These are phyloP conservation scores for Sipha flava DNA, from an alignment of 1,140 invertebrate genomes.

Conservation along the genomic window DNA sequence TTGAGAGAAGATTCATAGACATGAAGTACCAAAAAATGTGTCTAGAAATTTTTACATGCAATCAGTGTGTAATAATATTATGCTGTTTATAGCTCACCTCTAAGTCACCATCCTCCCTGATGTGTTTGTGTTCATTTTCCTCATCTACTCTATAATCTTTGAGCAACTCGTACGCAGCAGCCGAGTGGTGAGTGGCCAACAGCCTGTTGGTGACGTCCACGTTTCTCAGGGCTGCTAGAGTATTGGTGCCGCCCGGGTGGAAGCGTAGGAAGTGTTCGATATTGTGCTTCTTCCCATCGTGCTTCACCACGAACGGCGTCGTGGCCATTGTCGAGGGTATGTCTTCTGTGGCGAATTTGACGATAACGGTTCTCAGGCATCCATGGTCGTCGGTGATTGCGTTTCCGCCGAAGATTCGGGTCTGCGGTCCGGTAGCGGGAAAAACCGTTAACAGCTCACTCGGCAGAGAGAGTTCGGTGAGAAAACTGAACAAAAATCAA, in stretches of 20 bases:
- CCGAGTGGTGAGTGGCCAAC: constrained; percentile 50
- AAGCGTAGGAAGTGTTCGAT: constrained; percentile 50
- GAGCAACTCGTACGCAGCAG: constrained; percentile 54
- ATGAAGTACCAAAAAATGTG: too few relatives aligned
- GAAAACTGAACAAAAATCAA: too few relatives aligned
- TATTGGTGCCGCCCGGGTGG: constrained; percentile 56
- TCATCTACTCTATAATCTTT: constrained; percentile 47
- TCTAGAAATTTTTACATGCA: too few relatives aligned
- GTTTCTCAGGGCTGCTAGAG: constrained; percentile 47
- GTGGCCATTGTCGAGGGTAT: not conserved
- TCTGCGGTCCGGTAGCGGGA: too few relatives aligned
- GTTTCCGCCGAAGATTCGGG: not conserved
- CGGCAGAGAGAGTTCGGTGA: too few relatives aligned
- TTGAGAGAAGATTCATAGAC: too few relatives aligned
- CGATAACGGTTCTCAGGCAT: not conserved
- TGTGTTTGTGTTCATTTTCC: constrained; percentile 18
- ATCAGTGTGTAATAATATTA: too few relatives aligned
- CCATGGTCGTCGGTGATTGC: not conserved
- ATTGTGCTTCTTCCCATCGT: constrained; percentile 49
- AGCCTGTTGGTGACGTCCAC: constrained; percentile 49
- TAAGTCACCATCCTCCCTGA: constrained; percentile 43
- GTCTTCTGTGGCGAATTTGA: too few relatives aligned
- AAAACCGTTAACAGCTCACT: too few relatives aligned
- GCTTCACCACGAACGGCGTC: constrained; percentile 46
- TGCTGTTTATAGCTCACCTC: constrained; percentile 44